These are phyloP conservation scores for Schizothorax lantsangensis DNA, from an alignment of 2,797 vertebrate species.

Conservation along the genomic window DNA sequence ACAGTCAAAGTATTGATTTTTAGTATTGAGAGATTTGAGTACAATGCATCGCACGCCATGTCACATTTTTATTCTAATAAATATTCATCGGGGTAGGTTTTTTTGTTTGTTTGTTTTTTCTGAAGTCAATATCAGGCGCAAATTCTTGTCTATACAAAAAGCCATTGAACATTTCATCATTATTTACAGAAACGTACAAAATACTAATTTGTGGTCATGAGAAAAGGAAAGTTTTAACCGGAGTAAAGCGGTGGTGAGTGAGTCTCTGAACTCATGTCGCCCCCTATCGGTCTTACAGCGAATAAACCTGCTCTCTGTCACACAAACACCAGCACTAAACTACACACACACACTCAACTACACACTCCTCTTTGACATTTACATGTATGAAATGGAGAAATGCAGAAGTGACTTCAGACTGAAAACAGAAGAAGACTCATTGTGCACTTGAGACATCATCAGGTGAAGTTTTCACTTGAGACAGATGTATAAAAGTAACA, in stretches of 20 bases:
- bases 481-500: background rate
- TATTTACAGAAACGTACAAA: background rate
- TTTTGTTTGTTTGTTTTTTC: background rate
- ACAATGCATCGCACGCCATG: too few relatives aligned
- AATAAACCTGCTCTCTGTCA: background rate
- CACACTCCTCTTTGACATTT: background rate
- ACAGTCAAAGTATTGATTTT: too few relatives aligned
- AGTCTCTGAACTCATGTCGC: conserved; percentile 65
- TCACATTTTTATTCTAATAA: too few relatives aligned
- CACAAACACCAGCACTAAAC: background rate
- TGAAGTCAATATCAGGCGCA: background rate
- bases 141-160: background rate
- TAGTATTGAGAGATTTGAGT: too few relatives aligned
- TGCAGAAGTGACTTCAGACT: background rate
- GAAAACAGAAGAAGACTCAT: background rate
- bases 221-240: background rate
- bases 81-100: too few relatives aligned
- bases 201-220: background rate
- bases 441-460: background rate
- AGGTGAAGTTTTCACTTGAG: background rate
- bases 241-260: too few relatives aligned
- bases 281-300: conserved; percentile 71
- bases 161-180: background rate
- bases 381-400: background rate
- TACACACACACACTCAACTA: background rate